Percentiles rank a stretch among this genome's conserved stretches.
Conservation (phyloP, 2,113 vertebrate species). For the Scatophagus argus region DNA sequence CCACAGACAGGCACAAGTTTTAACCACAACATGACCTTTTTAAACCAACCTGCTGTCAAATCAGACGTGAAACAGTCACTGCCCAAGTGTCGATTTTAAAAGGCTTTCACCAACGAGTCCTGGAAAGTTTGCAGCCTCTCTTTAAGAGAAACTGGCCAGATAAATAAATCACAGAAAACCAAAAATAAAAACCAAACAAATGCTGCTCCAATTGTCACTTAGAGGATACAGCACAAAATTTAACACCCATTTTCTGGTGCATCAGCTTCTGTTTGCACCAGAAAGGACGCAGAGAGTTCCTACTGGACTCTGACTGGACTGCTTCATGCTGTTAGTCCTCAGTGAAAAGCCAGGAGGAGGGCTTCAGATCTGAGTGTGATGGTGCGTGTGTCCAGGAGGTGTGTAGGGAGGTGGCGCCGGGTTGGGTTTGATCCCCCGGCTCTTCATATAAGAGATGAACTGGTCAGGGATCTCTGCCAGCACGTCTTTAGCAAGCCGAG, state of each 20-base stretch:
- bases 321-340: constrained; percentile 62
- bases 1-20: constrained; percentile 85
- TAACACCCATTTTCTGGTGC: constrained; percentile 45
- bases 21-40: constrained; percentile 76
- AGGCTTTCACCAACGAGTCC: constrained; percentile 57
- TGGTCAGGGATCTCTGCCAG: constrained; percentile 95
- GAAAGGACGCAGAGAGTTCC: constrained; percentile 53
- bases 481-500: constrained; percentile 92
- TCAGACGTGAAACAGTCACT: constrained; percentile 81
- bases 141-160: constrained; percentile 51
- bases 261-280: constrained; percentile 47
- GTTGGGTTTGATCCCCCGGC: constrained; percentile 85
- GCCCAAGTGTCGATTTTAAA: constrained; percentile 70
- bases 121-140: constrained; percentile 51
- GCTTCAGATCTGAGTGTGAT: constrained; percentile 87
- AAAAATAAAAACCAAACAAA: constrained; percentile 12
- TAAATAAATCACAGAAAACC: constrained; percentile 31
- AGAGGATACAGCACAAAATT: constrained; percentile 61
- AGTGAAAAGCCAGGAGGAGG: constrained; percentile 29
- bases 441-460: constrained; percentile 96
- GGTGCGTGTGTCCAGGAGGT: constrained; percentile 82
- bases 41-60: constrained; percentile 67
- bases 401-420: constrained; percentile 86
- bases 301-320: constrained; percentile 58
- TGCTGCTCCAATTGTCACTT: constrained; percentile 48